Base-by-base conservation (phyloP, 2,797 vertebrate genomes). In the Notolepis coatsorum region DNA sequence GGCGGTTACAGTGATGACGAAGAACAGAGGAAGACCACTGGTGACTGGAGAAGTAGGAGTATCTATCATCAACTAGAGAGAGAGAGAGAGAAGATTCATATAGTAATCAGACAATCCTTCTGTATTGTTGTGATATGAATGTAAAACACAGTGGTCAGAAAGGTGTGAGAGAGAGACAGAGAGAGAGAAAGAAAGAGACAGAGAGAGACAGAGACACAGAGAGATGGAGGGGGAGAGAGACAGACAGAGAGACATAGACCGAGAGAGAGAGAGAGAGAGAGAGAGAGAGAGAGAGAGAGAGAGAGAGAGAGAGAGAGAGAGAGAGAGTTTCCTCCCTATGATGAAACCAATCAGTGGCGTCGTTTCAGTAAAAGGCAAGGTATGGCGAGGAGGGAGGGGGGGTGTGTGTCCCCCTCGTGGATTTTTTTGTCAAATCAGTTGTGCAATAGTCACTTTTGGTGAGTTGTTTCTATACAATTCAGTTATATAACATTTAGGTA, bases 41-140 rank as follows among this genome's bases (percentile, higher is more conserved):
- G 98, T 99, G 85, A 99, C 89, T 57, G 98, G 98, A 86, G 97
- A 99, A 62, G 98, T 99, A 56, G 98, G 98, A 37, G 97, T 99
- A 84, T 99, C 98, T 77, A 99, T 99, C 97, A 99, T 99, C 83
- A 99, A 94, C 97, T 99, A 80, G 7, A 90, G 79, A 69, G 20
- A 73, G 18, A 86, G 65, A 73, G 1, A 74, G 4, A 69, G 48
- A 60, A n/a, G n/a, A n/a, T n/a, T n/a, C n/a, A n/a, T n/a, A n/a
- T n/a, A n/a, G n/a, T n/a, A n/a, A n/a, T n/a, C n/a, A n/a, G n/a
- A n/a, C n/a, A n/a, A n/a, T n/a, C n/a, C n/a, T n/a, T n/a, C n/a
- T n/a, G n/a, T n/a, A n/a, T n/a, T n/a, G n/a, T n/a, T n/a, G n/a
- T n/a, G n/a, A n/a, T n/a, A n/a, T n/a, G n/a, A n/a, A n/a, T n/a